A percentile compares a stretch with the other conserved stretches of the same genome.
Evolutionary conservation across 2,113 vertebrate species (phyloP).

Genomic region (Pelmatolapia mariae): DNA sequence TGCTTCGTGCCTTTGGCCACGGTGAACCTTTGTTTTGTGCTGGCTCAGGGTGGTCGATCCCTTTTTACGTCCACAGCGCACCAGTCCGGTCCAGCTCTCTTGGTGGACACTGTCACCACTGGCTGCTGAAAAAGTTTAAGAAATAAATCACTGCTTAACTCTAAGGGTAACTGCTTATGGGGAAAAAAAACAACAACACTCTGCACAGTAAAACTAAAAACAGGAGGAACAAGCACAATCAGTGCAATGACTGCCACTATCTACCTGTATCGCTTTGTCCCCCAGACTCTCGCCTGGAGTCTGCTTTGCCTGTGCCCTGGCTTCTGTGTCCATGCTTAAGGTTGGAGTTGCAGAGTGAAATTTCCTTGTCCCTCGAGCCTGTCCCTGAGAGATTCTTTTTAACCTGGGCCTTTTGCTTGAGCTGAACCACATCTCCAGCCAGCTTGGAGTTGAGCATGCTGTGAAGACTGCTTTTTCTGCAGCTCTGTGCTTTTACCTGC

Average conservation of each 20-base stretch:
- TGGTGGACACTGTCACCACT: constrained; percentile 69
- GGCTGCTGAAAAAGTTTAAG: constrained; percentile 48
- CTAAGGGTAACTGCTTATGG: not conserved
- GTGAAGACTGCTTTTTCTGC: constrained; percentile 69
- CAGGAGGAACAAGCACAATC: not conserved
- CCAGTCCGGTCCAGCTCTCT: constrained; percentile 56
- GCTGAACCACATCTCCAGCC: constrained; percentile 72
- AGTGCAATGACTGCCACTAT: not conserved
- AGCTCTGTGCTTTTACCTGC: constrained; percentile 77
- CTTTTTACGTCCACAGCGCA: constrained; percentile 47
- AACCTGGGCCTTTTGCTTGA: constrained; percentile 81
- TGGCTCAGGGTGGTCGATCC: constrained; percentile 25
- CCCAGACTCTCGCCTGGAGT: constrained; percentile 65
- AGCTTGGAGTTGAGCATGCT: constrained; percentile 68
- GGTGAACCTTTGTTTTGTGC: constrained; percentile 27
- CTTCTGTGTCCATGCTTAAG: constrained; percentile 77
- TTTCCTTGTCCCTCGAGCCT: constrained; percentile 77
- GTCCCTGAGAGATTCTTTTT: constrained; percentile 73
- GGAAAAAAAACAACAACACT: not conserved
- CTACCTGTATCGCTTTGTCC: constrained; percentile 73
- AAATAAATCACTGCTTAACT: not conserved
- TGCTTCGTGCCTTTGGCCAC: constrained; percentile 27
- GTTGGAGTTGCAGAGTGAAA: constrained; percentile 63
- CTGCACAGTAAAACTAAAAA: not conserved
- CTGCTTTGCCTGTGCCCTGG: constrained; percentile 67